phyloP scores from a whole-genome alignment of 2,888 invertebrate species.

The Lasiommata megera region DNA sequence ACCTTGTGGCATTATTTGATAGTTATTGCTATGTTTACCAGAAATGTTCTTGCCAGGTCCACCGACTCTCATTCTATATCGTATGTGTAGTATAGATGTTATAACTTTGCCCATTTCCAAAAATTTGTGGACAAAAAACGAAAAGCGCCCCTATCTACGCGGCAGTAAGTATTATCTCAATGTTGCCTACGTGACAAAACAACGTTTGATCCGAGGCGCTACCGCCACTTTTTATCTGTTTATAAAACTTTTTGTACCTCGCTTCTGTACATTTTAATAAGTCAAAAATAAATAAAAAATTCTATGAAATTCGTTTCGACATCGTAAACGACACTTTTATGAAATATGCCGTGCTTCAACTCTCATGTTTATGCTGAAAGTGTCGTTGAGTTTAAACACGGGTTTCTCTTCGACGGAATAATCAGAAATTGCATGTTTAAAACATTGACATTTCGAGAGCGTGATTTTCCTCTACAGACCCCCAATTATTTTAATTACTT shows the following conservation, averaged over 20 bases:
- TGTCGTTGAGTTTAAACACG: conserved; percentile 17
- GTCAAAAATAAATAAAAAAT: conserved; percentile 56
- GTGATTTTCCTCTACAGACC: neutral
- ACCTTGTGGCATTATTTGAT: too few species aligned
- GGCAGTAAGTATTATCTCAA: conserved; percentile 64
- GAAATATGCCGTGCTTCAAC: conserved; percentile 44
- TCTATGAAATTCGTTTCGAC: conserved; percentile 68
- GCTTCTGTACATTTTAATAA: conserved; percentile 79
- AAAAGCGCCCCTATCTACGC: conserved; percentile 64
- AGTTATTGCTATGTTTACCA: neutral
- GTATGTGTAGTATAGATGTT: conserved; percentile 46
- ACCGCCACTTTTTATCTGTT: conserved; percentile 62
- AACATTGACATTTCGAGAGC: conserved; percentile 6
- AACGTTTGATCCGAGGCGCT: conserved; percentile 64
- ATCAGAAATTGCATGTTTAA: conserved; percentile 13
- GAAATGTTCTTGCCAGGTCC: neutral
- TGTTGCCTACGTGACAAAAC: conserved; percentile 63
- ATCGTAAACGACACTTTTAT: conserved; percentile 61
- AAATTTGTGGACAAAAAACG: conserved; percentile 65
- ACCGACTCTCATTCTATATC: conserved; percentile 22
- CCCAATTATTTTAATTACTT: neutral
- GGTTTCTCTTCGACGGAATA: conserved; percentile 2
- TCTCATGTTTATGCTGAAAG: conserved; percentile 29
- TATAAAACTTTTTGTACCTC: conserved; percentile 62
- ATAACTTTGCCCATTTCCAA: conserved; percentile 61